Conservation (phyloP, 2,113 vertebrate genomes). For the Drymodes brunneopygia region DNA sequence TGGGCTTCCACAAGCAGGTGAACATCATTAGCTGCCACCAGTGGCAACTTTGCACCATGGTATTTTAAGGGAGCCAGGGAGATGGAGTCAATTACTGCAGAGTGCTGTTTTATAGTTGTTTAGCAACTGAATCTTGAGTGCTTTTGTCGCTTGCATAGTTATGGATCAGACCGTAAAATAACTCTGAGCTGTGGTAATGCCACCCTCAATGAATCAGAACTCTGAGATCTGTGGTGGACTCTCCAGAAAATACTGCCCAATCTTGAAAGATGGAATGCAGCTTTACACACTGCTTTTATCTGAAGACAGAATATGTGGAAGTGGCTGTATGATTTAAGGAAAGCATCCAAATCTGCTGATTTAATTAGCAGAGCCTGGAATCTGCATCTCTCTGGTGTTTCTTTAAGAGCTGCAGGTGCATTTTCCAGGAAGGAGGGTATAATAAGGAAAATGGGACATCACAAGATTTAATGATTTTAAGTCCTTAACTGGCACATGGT, state of each 20-base stretch:
- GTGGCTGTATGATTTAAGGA: background rate
- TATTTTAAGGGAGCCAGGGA: background rate
- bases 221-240: background rate
- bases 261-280: background rate
- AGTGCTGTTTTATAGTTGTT: background rate
- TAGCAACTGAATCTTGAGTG: background rate
- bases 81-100: background rate
- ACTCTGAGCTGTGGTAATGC: background rate
- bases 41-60: too few relatives aligned
- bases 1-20: background rate
- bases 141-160: background rate
- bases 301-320: background rate
- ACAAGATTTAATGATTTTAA: background rate
- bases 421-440: background rate
- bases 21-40: background rate
- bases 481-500: background rate
- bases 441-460: background rate
- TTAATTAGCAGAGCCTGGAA: background rate
- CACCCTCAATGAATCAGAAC: background rate
- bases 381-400: background rate
- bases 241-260: background rate
- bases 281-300: background rate
- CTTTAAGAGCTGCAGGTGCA: background rate
- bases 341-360: background rate
- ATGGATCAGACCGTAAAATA: background rate